Evolutionary conservation across 1,140 invertebrate genomes (phyloP).

Genomic region (Asobara japonica): DNA sequence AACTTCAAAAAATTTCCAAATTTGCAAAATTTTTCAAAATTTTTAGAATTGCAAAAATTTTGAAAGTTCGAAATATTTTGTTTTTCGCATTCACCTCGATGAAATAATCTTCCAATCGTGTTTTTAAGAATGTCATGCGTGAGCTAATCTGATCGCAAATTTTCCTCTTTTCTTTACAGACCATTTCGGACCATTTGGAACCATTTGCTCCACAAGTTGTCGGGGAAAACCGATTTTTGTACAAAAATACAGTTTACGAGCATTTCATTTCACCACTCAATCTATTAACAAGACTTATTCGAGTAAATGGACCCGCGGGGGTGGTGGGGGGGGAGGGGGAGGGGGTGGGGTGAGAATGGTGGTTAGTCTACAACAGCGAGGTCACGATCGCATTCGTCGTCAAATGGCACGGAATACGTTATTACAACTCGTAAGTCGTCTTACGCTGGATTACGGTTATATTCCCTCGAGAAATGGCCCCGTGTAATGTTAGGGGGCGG

Average conservation of each 20-base stretch:
- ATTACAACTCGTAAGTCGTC: constrained; percentile 10
- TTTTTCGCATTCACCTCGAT: too few relatives aligned
- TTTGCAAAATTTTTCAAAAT: too few relatives aligned
- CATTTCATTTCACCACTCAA: not conserved
- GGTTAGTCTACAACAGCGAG: not conserved
- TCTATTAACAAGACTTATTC: not conserved
- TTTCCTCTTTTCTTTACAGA: too few relatives aligned
- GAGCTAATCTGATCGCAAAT: not conserved
- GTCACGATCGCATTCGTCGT: constrained; percentile 8
- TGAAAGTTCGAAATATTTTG: too few relatives aligned
- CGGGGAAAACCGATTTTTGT: not conserved
- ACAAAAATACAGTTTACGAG: not conserved
- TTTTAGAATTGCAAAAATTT: too few relatives aligned
- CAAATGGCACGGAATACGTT: constrained; percentile 18
- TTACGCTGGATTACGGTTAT: not conserved
- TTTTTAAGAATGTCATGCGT: too few relatives aligned
- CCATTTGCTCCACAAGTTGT: too few relatives aligned
- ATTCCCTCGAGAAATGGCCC: not conserved
- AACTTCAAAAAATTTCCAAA: too few relatives aligned
- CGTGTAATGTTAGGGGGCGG: not conserved
- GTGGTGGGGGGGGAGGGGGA: not conserved
- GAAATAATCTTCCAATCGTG: too few relatives aligned
- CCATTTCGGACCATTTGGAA: too few relatives aligned
- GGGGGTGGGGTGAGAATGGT: not conserved
- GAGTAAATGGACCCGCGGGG: not conserved